phyloP scores from a whole-genome alignment of 1,140 invertebrate species.

The Drosophila ficusphila region DNA sequence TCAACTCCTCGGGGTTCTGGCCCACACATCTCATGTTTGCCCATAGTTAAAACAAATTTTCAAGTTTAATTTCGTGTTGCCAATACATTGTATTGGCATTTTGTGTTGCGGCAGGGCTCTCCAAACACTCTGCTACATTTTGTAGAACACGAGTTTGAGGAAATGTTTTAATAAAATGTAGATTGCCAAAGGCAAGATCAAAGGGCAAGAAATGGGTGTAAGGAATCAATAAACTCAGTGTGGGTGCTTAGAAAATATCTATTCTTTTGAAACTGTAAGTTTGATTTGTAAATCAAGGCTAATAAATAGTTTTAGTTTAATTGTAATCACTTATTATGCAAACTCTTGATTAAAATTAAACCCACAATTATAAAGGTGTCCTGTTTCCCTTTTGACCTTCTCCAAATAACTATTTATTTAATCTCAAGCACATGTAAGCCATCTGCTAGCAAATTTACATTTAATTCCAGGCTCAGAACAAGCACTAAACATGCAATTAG shows the following conservation, averaged over 20 bases:
- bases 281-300: too few species aligned
- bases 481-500: constrained; percentile 38
- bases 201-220: not conserved
- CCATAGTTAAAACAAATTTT: constrained; percentile 67
- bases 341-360: too few species aligned
- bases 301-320: too few species aligned
- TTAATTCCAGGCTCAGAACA: constrained; percentile 40
- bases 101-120: not conserved
- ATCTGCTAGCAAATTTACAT: constrained; percentile 26
- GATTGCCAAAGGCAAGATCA: not conserved
- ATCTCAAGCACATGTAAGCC: not conserved
- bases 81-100: not conserved
- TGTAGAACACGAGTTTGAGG: not conserved
- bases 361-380: not conserved
- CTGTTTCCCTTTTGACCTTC: not conserved
- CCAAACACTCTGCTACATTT: not conserved
- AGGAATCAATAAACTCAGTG: too few species aligned
- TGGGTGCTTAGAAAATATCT: not conserved
- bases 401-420: not conserved
- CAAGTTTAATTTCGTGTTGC: constrained; percentile 44
- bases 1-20: constrained; percentile 2
- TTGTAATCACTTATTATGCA: too few species aligned
- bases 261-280: too few species aligned
- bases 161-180: not conserved
- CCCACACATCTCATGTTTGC: constrained; percentile 25